A percentile compares a stretch with the other conserved stretches of the same genome.
Conservation (phyloP, 1,140 invertebrate genomes). For the Neodiprion pinetum region DNA sequence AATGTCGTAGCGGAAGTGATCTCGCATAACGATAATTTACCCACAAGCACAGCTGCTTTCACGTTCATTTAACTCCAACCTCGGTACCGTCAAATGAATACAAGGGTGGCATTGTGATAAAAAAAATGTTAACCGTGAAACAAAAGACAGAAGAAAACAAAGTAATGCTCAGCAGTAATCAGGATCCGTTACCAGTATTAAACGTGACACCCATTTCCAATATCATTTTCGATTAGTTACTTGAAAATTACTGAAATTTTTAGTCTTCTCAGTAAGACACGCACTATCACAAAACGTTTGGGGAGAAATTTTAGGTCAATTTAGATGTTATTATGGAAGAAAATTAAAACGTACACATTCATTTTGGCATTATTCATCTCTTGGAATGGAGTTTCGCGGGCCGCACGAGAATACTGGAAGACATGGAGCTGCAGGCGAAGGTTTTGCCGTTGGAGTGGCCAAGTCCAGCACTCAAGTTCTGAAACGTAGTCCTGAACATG, state of each 20-base stretch:
- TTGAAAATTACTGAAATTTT: conserved; percentile 6
- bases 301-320: background rate
- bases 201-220: background rate
- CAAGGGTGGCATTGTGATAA: too few relatives aligned
- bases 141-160: too few relatives aligned
- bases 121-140: too few relatives aligned
- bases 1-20: too few relatives aligned
- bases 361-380: background rate
- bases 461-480: background rate
- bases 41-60: too few relatives aligned
- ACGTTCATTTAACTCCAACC: too few relatives aligned
- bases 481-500: conserved; percentile 2
- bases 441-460: background rate
- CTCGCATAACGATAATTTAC: too few relatives aligned
- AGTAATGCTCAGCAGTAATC: too few relatives aligned
- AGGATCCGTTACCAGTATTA: background rate
- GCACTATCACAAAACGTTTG: background rate
- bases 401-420: background rate
- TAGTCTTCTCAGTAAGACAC: background rate
- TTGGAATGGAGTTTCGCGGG: background rate
- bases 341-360: background rate
- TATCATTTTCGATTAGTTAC: background rate
- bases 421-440: conserved; percentile 13
- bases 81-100: too few relatives aligned
- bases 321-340: background rate